Conservation (phyloP, 2,113 vertebrate genomes). For the Murina feae region DNA sequence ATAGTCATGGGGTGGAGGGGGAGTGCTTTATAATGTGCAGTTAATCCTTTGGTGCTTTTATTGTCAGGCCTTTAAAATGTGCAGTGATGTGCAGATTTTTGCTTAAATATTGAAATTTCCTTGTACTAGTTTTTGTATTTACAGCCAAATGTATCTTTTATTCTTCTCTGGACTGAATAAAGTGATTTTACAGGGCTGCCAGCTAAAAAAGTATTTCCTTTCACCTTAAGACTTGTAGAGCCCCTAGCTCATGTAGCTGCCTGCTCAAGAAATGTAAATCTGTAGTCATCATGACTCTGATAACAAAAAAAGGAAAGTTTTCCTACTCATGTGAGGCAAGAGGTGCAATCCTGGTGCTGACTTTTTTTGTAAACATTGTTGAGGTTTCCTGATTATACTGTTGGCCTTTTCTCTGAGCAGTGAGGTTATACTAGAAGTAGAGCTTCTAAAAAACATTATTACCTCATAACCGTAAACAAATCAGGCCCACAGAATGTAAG, state of each 20-base stretch:
- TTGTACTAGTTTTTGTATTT: constrained; percentile 30
- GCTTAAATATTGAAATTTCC: background rate
- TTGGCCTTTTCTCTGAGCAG: background rate
- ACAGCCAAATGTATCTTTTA: background rate
- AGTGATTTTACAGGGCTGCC: background rate
- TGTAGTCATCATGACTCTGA: background rate
- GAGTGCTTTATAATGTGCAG: background rate
- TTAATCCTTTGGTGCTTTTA: constrained; percentile 44
- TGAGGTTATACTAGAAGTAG: background rate
- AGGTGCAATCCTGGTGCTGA: background rate
- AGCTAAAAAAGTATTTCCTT: background rate
- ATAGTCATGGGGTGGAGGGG: background rate
- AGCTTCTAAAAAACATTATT: background rate
- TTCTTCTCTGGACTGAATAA: constrained; percentile 40
- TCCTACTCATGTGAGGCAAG: background rate
- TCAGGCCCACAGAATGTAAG: background rate
- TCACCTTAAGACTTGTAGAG: background rate
- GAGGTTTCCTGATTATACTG: background rate
- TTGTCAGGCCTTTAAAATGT: constrained; percentile 37
- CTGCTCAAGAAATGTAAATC: background rate
- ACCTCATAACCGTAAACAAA: constrained; percentile 26
- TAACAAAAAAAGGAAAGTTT: background rate
- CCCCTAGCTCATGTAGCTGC: background rate
- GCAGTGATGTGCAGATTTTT: background rate
- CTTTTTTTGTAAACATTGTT: background rate